A percentile compares a stretch with the other conserved stretches of the same genome.
These are phyloP conservation scores for Drosophila algonquin DNA, from an alignment of 2,888 invertebrate genomes.

Conservation along the genomic window DNA sequence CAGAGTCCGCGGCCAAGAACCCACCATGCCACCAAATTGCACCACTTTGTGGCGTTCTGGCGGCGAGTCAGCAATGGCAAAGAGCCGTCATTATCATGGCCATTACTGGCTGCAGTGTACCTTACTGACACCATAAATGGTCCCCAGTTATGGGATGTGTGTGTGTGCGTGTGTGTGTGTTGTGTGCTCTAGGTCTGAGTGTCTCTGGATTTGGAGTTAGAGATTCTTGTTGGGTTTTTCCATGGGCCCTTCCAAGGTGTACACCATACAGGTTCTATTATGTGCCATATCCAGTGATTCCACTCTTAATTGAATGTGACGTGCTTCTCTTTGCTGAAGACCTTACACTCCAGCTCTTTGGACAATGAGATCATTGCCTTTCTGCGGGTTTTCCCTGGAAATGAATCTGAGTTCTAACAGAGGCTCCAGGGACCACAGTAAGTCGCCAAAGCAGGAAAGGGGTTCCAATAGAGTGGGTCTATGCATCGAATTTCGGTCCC, in stretches of 20 bases:
- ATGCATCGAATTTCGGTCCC: too few relatives aligned
- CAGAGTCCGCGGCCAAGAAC: constrained; percentile 21
- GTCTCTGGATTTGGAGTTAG: constrained; percentile 11
- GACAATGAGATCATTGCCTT: not conserved
- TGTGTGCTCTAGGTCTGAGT: constrained; percentile 3
- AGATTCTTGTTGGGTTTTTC: constrained; percentile 6
- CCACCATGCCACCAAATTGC: constrained; percentile 59
- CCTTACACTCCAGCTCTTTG: not conserved
- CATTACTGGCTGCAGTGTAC: constrained; percentile 77
- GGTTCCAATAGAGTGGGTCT: too few relatives aligned
- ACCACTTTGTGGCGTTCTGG: constrained; percentile 72
- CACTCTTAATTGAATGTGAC: constrained; percentile 43
- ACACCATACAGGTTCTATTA: constrained; percentile 17
- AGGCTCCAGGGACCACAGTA: too few relatives aligned
- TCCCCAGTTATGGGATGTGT: constrained; percentile 27
- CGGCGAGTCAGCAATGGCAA: constrained; percentile 57
- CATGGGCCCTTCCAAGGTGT: not conserved
- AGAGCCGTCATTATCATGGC: constrained; percentile 71
- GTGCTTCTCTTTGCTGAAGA: constrained; percentile 22
- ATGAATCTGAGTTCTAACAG: too few relatives aligned
- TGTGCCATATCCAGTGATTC: constrained; percentile 32
- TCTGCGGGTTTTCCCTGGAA: not conserved
- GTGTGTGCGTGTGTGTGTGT: not conserved
- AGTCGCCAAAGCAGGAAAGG: too few relatives aligned
- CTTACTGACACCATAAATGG: constrained; percentile 79